A percentile compares a stretch with the other conserved stretches of the same genome.
Evolutionary conservation across 2,888 invertebrate genomes (phyloP).

Genomic region (Macaria notata): DNA sequence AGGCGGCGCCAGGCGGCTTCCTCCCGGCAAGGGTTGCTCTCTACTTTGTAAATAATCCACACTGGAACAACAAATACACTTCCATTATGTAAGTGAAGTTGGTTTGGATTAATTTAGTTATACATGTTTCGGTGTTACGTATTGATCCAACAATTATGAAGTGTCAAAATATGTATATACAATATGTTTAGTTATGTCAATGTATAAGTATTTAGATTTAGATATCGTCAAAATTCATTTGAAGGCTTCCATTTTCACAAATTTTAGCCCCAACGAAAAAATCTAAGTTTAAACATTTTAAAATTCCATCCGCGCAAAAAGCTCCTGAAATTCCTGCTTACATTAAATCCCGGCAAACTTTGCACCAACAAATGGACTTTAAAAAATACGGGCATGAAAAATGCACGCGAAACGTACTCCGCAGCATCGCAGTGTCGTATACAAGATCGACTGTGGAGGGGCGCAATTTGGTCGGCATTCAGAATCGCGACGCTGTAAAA

Average conservation of each 20-base stretch:
- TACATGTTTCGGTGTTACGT: no score
- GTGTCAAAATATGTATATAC: no score
- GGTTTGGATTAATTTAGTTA: no score
- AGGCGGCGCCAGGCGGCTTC: slow-evolving; percentile 3
- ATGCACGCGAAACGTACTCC: slow-evolving; percentile 55
- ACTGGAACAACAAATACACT: neutral
- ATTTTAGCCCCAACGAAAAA: neutral
- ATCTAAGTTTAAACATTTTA: slow-evolving; percentile 8
- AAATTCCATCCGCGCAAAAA: slow-evolving; percentile 5
- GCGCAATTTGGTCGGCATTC: slow-evolving; percentile 79
- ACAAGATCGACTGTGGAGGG: slow-evolving; percentile 76
- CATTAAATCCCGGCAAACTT: slow-evolving; percentile 10
- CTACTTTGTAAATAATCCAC: slow-evolving; percentile 1
- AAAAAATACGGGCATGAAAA: slow-evolving; percentile 27
- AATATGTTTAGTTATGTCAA: no score
- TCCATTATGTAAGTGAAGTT: no score
- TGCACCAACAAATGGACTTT: slow-evolving; percentile 12
- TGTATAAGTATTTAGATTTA: no score
- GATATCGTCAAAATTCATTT: no score
- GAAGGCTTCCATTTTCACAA: no score
- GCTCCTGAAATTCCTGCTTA: slow-evolving; percentile 9
- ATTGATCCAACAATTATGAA: no score
- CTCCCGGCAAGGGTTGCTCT: slow-evolving; percentile 1
- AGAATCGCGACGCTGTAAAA: slow-evolving; percentile 76
- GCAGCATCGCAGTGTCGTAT: slow-evolving; percentile 60